Conservation (phyloP, 1,140 invertebrate species). For the Platorchestia sp. region DNA sequence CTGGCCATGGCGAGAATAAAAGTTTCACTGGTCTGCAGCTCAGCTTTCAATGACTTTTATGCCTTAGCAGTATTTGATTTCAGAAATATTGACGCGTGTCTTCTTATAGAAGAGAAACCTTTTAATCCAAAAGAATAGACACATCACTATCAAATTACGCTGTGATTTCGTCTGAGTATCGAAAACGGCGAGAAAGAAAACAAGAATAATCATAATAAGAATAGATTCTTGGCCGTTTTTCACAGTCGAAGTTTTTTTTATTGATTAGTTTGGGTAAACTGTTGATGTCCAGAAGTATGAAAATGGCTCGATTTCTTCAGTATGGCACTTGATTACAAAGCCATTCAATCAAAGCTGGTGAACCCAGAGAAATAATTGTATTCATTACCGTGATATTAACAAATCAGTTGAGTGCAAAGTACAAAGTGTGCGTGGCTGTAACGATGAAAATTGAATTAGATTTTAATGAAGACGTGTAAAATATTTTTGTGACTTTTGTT, state of each 20-base stretch:
- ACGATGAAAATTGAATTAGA: neutral
- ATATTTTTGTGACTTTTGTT: neutral
- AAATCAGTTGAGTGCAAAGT: neutral
- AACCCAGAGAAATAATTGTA: neutral
- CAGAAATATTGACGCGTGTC: neutral
- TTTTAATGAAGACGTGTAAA: neutral
- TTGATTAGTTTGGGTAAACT: too few relatives aligned
- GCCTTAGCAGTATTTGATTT: neutral
- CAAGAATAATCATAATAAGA: too few relatives aligned
- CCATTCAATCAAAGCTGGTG: too few relatives aligned
- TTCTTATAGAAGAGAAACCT: neutral
- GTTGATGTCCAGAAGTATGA: too few relatives aligned
- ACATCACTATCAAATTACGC: too few relatives aligned
- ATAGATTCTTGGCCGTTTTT: too few relatives aligned
- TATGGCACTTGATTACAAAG: too few relatives aligned
- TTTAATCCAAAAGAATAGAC: neutral
- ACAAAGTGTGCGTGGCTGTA: neutral
- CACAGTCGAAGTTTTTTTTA: too few relatives aligned
- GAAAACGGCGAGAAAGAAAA: too few relatives aligned
- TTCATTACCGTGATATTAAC: neutral
- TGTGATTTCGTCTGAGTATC: too few relatives aligned
- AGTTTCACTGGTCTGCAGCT: neutral
- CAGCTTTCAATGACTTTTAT: neutral
- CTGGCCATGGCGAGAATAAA: neutral
- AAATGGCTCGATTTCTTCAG: too few relatives aligned